phyloP scores from a whole-genome alignment of 2,888 invertebrate species.

The Tipula helvola region DNA sequence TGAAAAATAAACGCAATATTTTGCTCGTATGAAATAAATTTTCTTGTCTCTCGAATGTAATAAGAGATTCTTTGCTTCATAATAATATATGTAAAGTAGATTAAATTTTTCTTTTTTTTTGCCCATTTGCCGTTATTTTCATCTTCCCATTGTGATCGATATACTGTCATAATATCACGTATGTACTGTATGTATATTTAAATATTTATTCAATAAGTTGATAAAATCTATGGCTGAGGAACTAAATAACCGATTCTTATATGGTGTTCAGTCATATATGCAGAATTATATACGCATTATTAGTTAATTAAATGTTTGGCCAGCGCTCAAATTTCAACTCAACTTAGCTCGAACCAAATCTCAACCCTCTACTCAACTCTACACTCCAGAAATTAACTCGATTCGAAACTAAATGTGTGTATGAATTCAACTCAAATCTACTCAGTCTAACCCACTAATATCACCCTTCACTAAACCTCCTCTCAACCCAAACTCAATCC shows the following conservation, averaged over 20 bases:
- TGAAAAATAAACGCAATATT: not conserved
- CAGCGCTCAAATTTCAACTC: not conserved
- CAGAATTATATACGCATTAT: not conserved
- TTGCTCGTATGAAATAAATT: not conserved
- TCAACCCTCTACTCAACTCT: too few species aligned
- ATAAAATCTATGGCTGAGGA: too few species aligned
- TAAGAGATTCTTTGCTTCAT: not conserved
- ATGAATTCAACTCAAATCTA: too few species aligned
- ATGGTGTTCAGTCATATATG: too few species aligned
- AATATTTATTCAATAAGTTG: not conserved
- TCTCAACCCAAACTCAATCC: too few species aligned
- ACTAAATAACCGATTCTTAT: too few species aligned
- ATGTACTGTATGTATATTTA: not conserved
- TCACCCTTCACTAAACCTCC: too few species aligned
- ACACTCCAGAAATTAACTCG: too few species aligned
- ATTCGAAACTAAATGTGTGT: too few species aligned
- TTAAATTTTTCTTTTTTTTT: not conserved
- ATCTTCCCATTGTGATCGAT: not conserved
- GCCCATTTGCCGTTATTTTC: not conserved
- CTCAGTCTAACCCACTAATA: too few species aligned
- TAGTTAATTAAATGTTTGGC: not conserved
- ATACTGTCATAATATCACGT: not conserved
- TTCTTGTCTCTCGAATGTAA: not conserved
- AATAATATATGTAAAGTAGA: not conserved
- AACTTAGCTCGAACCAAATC: too few species aligned